These are phyloP conservation scores for Lacerta bilineata DNA, from an alignment of 2,797 vertebrate genomes.

Conservation along the genomic window DNA sequence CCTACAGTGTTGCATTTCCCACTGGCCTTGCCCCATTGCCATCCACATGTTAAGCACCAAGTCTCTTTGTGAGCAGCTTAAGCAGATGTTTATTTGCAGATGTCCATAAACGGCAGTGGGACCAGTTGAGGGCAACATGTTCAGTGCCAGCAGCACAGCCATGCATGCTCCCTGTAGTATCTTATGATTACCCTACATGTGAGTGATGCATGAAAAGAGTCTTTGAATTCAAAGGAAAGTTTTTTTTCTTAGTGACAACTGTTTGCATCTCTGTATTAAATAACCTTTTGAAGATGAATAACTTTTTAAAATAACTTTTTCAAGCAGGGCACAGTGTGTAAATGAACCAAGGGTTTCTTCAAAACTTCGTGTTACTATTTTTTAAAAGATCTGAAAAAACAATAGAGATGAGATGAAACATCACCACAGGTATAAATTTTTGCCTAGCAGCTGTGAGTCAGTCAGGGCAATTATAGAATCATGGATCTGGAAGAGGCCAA, in stretches of 20 bases:
- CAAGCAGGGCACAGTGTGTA: not conserved
- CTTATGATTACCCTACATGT: not conserved
- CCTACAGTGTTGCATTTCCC: too few relatives aligned
- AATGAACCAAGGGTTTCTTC: not conserved
- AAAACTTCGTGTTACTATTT: not conserved
- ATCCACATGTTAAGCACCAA: too few relatives aligned
- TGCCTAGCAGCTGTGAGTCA: not conserved
- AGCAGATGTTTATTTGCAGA: too few relatives aligned
- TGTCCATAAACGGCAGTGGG: too few relatives aligned
- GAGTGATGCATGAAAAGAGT: not conserved
- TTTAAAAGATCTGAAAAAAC: not conserved
- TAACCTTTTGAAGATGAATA: not conserved
- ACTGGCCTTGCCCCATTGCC: too few relatives aligned
- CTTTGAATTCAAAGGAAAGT: not conserved
- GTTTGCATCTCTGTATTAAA: not conserved
- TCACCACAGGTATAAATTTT: not conserved
- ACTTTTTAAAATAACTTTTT: too few relatives aligned
- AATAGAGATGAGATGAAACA: not conserved
- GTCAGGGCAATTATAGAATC: not conserved
- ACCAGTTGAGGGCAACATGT: too few relatives aligned
- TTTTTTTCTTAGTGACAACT: not conserved
- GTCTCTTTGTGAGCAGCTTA: too few relatives aligned
- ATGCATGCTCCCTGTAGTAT: too few relatives aligned
- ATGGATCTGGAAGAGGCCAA: not conserved
- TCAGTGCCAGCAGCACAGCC: too few relatives aligned